These are phyloP conservation scores for Meteorus cinctellus DNA, from an alignment of 2,888 invertebrate genomes.

Conservation along the genomic window DNA sequence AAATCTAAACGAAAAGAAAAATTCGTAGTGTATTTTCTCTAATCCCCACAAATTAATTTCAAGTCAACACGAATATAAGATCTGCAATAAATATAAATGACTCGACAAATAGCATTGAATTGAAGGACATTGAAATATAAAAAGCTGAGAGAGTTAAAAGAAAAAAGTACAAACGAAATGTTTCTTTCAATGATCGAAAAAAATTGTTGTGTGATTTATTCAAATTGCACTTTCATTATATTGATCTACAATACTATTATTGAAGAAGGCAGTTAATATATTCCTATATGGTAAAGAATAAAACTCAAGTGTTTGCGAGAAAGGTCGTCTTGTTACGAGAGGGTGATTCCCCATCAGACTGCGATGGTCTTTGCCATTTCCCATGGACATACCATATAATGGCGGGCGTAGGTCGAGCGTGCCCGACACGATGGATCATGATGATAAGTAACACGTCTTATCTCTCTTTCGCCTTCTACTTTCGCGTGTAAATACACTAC, in stretches of 20 bases:
- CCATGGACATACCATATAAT: conserved; percentile 63
- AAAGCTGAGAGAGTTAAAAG: background rate
- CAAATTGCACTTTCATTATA: background rate
- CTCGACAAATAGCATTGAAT: background rate
- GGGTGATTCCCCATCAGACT: conserved; percentile 41
- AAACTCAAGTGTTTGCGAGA: conserved; percentile 39
- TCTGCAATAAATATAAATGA: background rate
- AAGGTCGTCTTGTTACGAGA: conserved; percentile 53
- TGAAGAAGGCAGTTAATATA: background rate
- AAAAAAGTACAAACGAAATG: background rate
- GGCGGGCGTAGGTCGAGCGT: conserved; percentile 57
- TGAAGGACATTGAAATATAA: background rate
- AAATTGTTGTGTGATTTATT: background rate
- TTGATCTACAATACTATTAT: background rate
- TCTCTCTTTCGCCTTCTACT: conserved; percentile 42
- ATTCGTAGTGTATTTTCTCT: background rate
- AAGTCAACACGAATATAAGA: background rate
- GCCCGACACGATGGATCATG: conserved; percentile 63
- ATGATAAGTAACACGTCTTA: conserved; percentile 59
- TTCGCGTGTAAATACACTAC: conserved; percentile 50
- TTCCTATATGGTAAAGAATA: background rate
- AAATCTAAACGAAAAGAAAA: background rate
- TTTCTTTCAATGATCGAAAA: background rate
- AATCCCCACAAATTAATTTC: background rate
- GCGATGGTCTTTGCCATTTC: conserved; percentile 64